These are phyloP conservation scores for Cosmopolites sordidus DNA, from an alignment of 2,888 invertebrate species.

Conservation along the genomic window DNA sequence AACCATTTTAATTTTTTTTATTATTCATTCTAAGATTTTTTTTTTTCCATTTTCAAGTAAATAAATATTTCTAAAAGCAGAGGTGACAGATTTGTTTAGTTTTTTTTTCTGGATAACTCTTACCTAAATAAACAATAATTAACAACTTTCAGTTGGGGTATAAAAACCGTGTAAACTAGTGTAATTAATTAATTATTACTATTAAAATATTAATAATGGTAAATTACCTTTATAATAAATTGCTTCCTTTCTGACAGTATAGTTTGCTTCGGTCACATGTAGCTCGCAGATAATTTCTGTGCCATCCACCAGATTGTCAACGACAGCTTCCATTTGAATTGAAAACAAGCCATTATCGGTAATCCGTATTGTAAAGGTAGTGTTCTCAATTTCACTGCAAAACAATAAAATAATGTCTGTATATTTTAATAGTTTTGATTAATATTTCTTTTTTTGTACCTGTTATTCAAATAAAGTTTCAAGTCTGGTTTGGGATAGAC, in stretches of 20 bases:
- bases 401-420: constrained; percentile 6
- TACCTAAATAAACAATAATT: too few relatives aligned
- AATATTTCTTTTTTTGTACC: constrained; percentile 34
- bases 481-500: constrained; percentile 58
- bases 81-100: too few relatives aligned
- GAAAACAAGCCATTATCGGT: constrained; percentile 57
- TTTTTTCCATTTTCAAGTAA: too few relatives aligned
- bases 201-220: too few relatives aligned
- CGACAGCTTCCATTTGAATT: constrained; percentile 56
- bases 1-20: too few relatives aligned
- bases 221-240: constrained; percentile 50
- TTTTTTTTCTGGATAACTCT: too few relatives aligned
- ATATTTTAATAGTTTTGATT: neutral
- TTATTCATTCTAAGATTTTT: too few relatives aligned
- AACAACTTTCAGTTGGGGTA: too few relatives aligned
- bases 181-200: too few relatives aligned
- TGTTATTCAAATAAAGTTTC: constrained; percentile 47
- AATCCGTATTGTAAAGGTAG: constrained; percentile 37
- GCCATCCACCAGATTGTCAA: constrained; percentile 54
- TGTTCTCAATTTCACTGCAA: constrained; percentile 40
- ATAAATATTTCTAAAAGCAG: too few relatives aligned
- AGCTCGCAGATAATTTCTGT: constrained; percentile 63
- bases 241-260: constrained; percentile 57
- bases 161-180: too few relatives aligned
- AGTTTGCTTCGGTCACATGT: constrained; percentile 60